A percentile compares a stretch with the other conserved stretches of the same genome.
These are phyloP conservation scores for Azemiops feae DNA, from an alignment of 2,113 vertebrate genomes.

Conservation along the genomic window DNA sequence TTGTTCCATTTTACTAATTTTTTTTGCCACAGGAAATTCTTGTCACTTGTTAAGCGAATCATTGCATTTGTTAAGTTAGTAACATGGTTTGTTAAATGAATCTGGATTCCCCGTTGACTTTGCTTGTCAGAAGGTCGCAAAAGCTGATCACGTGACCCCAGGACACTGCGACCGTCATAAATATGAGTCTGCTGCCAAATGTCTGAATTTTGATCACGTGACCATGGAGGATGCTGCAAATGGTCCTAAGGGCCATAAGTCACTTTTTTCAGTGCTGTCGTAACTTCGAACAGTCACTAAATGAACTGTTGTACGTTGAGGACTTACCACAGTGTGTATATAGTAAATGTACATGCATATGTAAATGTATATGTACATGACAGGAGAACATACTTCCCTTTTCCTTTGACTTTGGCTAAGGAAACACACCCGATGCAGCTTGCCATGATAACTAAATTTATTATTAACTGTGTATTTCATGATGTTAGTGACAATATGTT, in stretches of 20 bases:
- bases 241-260: neutral
- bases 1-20: too few relatives aligned
- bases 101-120: too few relatives aligned
- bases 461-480: conserved; percentile 99
- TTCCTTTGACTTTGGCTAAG: conserved; percentile 74
- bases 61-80: too few relatives aligned
- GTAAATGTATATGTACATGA: neutral
- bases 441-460: conserved; percentile 93
- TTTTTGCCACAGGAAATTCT: too few relatives aligned
- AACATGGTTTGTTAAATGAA: too few relatives aligned
- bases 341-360: neutral
- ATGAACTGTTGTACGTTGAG: neutral
- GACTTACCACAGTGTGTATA: neutral
- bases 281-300: neutral
- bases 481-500: conserved; percentile 99
- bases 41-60: too few relatives aligned
- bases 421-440: conserved; percentile 80
- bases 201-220: too few relatives aligned
- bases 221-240: too few relatives aligned
- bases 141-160: too few relatives aligned
- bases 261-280: neutral
- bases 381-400: conserved; percentile 48
- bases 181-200: too few relatives aligned
- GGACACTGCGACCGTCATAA: too few relatives aligned
- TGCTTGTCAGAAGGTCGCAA: too few relatives aligned